Conservation (phyloP, 2,888 invertebrate species). For the Xanthia icteritia region DNA sequence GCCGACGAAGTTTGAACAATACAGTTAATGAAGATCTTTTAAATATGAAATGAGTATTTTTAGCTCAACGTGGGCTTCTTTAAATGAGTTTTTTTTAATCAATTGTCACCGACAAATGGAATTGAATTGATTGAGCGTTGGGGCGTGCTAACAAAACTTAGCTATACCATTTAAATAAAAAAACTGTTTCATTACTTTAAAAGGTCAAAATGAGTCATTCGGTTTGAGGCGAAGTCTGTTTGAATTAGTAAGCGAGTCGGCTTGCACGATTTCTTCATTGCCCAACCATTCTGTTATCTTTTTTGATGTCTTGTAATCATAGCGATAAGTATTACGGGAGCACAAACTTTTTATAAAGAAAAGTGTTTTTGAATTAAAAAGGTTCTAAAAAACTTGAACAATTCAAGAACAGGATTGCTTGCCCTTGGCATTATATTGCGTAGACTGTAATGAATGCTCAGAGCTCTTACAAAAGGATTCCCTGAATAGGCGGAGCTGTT, state of each 20-base stretch:
- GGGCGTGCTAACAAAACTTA: slow-evolving; percentile 53
- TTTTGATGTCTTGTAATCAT: slow-evolving; percentile 42
- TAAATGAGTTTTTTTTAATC: background rate
- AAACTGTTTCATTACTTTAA: slow-evolving; percentile 75
- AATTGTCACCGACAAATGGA: background rate
- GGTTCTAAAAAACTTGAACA: slow-evolving; percentile 13
- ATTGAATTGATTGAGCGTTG: slow-evolving; percentile 60
- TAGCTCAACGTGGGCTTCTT: slow-evolving; percentile 4
- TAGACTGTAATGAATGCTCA: slow-evolving; percentile 13
- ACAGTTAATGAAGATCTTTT: slow-evolving; percentile 32
- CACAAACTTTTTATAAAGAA: slow-evolving; percentile 5
- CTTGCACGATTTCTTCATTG: slow-evolving; percentile 19
- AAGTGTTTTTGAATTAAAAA: slow-evolving; percentile 20
- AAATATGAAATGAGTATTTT: slow-evolving; percentile 9
- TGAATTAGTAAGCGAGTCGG: slow-evolving; percentile 44
- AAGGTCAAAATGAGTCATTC: slow-evolving; percentile 75
- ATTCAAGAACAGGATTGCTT: slow-evolving; percentile 14
- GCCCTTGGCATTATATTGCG: slow-evolving; percentile 15
- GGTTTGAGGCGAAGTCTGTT: slow-evolving; percentile 38
- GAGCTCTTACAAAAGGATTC: slow-evolving; percentile 16
- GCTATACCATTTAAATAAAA: slow-evolving; percentile 59
- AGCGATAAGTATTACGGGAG: slow-evolving; percentile 18
- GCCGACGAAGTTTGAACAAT: slow-evolving; percentile 25
- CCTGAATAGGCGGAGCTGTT: background rate
- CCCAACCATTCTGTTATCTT: slow-evolving; percentile 27